Conservation (phyloP, 1,140 invertebrate genomes). For the Capitella teleta region DNA sequence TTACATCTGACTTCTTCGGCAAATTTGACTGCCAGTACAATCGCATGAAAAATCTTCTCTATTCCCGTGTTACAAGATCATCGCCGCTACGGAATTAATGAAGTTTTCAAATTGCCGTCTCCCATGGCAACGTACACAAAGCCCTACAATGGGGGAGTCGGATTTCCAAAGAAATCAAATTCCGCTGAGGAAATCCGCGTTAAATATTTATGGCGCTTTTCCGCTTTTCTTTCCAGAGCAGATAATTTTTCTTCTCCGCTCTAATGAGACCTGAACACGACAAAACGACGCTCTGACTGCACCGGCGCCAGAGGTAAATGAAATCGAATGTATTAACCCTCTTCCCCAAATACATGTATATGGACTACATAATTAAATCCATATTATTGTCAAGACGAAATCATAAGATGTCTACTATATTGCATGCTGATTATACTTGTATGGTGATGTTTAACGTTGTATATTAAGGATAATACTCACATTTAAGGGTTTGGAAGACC, state of each 20-base stretch:
- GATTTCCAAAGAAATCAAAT: background rate
- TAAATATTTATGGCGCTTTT: too few relatives aligned
- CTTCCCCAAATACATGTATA: background rate
- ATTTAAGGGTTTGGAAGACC: conserved; percentile 29
- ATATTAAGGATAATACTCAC: conserved; percentile 19
- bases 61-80: background rate
- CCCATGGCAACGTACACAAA: background rate
- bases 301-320: background rate
- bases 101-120: background rate
- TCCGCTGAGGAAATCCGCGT: too few relatives aligned
- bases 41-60: background rate
- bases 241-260: too few relatives aligned
- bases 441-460: too few relatives aligned
- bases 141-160: background rate
- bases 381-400: background rate
- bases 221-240: too few relatives aligned
- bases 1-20: background rate
- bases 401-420: background rate
- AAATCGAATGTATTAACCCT: background rate
- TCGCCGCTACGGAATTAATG: background rate
- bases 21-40: too few relatives aligned
- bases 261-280: too few relatives aligned
- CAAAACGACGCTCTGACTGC: background rate
- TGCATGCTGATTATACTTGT: background rate
- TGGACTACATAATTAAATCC: background rate